Evolutionary conservation across 2,797 vertebrate species (phyloP).

Genomic region (Trachops cirrhosus): DNA sequence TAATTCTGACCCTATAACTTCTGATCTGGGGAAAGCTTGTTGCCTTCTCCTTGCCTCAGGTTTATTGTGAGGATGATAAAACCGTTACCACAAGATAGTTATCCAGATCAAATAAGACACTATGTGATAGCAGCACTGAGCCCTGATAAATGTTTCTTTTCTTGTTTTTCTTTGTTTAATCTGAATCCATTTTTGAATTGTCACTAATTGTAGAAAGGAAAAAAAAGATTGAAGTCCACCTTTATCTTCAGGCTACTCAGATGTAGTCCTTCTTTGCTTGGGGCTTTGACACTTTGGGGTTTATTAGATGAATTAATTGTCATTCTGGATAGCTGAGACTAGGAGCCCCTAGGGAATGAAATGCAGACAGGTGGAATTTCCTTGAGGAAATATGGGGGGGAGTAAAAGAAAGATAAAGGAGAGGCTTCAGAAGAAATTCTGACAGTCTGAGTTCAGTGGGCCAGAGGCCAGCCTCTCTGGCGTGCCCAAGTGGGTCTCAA

Average conservation of each 20-base stretch:
- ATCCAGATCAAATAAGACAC: neutral
- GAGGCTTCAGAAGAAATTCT: neutral
- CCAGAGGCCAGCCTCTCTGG: neutral
- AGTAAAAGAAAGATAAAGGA: neutral
- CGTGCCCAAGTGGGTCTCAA: neutral
- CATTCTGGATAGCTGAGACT: neutral
- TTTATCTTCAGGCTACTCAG: neutral
- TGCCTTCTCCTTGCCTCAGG: neutral
- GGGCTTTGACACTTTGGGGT: neutral
- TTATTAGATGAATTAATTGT: neutral
- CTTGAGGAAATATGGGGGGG: neutral
- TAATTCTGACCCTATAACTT: neutral
- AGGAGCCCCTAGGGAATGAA: neutral
- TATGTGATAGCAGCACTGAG: neutral
- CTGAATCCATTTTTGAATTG: neutral
- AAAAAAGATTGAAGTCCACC: neutral
- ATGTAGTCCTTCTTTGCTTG: neutral
- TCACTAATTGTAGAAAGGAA: neutral
- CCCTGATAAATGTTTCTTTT: neutral
- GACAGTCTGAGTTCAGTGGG: neutral
- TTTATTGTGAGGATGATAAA: constrained; percentile 24
- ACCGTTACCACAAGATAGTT: neutral
- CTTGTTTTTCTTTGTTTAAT: neutral
- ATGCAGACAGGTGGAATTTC: neutral
- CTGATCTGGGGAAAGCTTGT: neutral